Evolutionary conservation across 2,797 vertebrate genomes (phyloP), one percentile per base, ranked within the genome.

Genomic region (Tokudaia muenninki): DNA sequence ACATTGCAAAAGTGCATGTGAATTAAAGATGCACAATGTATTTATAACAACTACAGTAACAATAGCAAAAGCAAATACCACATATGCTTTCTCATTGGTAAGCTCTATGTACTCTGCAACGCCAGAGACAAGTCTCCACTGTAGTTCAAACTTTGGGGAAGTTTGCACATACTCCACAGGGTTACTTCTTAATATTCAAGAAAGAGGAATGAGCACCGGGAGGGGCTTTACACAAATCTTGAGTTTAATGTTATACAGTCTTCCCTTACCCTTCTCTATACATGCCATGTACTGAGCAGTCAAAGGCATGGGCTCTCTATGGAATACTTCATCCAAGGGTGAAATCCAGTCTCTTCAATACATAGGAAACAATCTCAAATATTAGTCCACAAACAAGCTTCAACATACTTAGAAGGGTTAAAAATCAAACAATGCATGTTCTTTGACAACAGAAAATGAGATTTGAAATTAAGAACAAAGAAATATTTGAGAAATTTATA

Each of bases 401-500:
- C 34, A 84, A 29, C 57, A 24, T 78, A 93, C 24, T 47, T 67
- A 93, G 37, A 93, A 93, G 79, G 67, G 75, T 1, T 80, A 95
- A 77, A 72, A 78, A 80, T 91, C 50, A 52, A 86, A 31, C 29
- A 24, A 81, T 57, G 13, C 22, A 70, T 63, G 22, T 57, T 82
- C 52, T 91, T 61, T 4, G 17, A 72, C 22, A 24, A 81, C 29
- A 91, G 37, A 44, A 2, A 94, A 86, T 87, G 37, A 92, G 84
- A 92, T 91, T 75, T 91, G 90, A 91, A 90, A 88, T 89, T 34
- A 96, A 9, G 72, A 52, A 59, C 29, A 93, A 14, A 91, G 22
- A 94, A n/a, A 88, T 88, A 89, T 93, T 12, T 83, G 19, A 61
- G 44, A n/a, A 96, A 79, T 72, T 93, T 31, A 86, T 37, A 93